These are phyloP conservation scores for Chironomus tentans DNA, from an alignment of 2,888 invertebrate genomes.

Conservation along the genomic window DNA sequence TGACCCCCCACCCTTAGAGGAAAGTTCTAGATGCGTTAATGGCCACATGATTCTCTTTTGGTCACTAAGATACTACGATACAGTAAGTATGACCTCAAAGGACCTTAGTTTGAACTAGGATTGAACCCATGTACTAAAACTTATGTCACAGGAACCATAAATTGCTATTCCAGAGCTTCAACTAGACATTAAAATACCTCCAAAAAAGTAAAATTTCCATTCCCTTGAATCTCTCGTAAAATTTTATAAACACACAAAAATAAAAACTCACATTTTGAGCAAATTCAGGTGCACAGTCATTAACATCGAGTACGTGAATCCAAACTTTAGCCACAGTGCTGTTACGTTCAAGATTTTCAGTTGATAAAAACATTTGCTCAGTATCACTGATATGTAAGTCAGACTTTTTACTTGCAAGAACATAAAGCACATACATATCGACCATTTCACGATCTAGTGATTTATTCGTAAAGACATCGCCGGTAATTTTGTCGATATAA, in stretches of 20 bases:
- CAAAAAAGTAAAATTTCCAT: neutral
- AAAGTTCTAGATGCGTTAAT: no score
- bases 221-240: neutral
- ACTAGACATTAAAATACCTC: neutral
- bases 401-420: conserved; percentile 77
- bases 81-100: no score
- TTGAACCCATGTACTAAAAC: no score
- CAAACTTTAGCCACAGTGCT: conserved; percentile 62
- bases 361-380: conserved; percentile 43
- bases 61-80: no score
- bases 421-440: conserved; percentile 62
- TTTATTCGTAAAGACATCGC: conserved; percentile 67
- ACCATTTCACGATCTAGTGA: conserved; percentile 74
- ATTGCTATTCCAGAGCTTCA: no score
- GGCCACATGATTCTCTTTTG: no score
- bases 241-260: neutral
- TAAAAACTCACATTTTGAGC: conserved; percentile 40
- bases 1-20: no score
- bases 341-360: conserved; percentile 46
- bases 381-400: conserved; percentile 53
- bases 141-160: no score
- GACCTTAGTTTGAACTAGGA: no score
- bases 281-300: conserved; percentile 76
- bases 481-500: conserved; percentile 68
- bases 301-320: conserved; percentile 67